Percentiles rank a stretch among this genome's conserved stretches.
phyloP scores from a whole-genome alignment of 2,797 vertebrate genomes.

The Gallirallus australis region DNA sequence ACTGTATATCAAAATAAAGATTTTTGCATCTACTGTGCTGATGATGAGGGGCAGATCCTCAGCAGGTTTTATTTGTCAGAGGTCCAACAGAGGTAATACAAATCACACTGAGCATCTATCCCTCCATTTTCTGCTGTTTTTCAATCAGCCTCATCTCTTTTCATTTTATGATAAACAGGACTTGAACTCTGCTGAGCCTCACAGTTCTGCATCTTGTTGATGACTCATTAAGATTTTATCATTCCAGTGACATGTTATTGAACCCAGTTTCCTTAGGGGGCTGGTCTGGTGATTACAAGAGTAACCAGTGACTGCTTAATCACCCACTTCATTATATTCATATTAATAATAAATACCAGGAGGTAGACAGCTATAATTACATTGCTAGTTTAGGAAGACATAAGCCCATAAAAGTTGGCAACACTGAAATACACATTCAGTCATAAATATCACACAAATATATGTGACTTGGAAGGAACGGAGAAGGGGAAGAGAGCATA shows the following conservation, averaged over 20 bases:
- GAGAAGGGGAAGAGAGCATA: not conserved
- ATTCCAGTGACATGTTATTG: slow-evolving; percentile 66
- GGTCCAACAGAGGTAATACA: not conserved
- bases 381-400: slow-evolving; percentile 61
- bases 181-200: slow-evolving; percentile 39
- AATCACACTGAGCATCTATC: not conserved
- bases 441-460: not conserved
- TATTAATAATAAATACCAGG: slow-evolving; percentile 76
- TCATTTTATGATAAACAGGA: slow-evolving; percentile 58
- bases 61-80: not conserved
- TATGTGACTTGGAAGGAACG: slow-evolving; percentile 7
- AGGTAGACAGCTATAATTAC: slow-evolving; percentile 65
- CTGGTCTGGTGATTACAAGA: slow-evolving; percentile 60
- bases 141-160: not conserved
- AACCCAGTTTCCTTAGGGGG: slow-evolving; percentile 59
- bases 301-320: slow-evolving; percentile 70
- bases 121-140: not conserved
- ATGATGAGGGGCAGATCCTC: not conserved
- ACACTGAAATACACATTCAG: slow-evolving; percentile 44
- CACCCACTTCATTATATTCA: slow-evolving; percentile 71
- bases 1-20: not conserved
- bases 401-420: slow-evolving; percentile 21
- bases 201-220: slow-evolving; percentile 11
- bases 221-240: slow-evolving; percentile 73
- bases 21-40: slow-evolving; percentile 1